Evolutionary conservation across 2,797 vertebrate genomes (phyloP), one percentile per base, ranked within the genome.

Genomic region (Eutrigla gurnardus): DNA sequence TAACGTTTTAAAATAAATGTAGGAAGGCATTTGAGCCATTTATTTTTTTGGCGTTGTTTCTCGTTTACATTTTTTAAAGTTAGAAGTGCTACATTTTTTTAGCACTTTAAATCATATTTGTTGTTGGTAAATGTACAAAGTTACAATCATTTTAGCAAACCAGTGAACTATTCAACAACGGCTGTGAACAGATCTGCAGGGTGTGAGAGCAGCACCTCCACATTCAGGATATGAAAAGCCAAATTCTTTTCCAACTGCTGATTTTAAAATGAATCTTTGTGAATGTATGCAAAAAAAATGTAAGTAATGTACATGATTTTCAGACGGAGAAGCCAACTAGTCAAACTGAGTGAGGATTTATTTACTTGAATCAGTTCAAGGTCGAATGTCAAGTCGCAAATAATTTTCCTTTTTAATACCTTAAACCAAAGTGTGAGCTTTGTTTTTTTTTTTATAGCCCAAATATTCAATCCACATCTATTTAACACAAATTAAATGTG

Each of bases 371-470:
- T 71, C 7, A 5, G 2, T 53, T 53, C 5, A 15, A 54, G 4
- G 14, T 53, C 17, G 46, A 33, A 10, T 13, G 4, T 59, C 5
- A 45, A 39, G 2, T 37, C 32, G 18, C 2, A 7, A 54, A 49
- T 40, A 1, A 1, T 7, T n/a, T 50, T 13, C 4, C 52, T 39
- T 36, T n/a, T 35, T 49, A 52, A 7, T 3, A 13, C 39, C 9
- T 46, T 39, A 73, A 71, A 57, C 62, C 68, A 79, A 84, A 81
- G 53, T 76, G 6, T 33, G 9, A 50, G 3, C 10, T 63, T 71
- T 73, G 13, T 46, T 46, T 4, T 33, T 62, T 33, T 69, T 17
- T 40, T 50, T 8, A 17, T 55, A 25, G 32, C 36, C 5, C 3
- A 12, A 63, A 17, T 25, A 43, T 18, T 52, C 7, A 54, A 43